Evolutionary conservation across 1,140 invertebrate species (phyloP).

Genomic region (Drosophila auraria): DNA sequence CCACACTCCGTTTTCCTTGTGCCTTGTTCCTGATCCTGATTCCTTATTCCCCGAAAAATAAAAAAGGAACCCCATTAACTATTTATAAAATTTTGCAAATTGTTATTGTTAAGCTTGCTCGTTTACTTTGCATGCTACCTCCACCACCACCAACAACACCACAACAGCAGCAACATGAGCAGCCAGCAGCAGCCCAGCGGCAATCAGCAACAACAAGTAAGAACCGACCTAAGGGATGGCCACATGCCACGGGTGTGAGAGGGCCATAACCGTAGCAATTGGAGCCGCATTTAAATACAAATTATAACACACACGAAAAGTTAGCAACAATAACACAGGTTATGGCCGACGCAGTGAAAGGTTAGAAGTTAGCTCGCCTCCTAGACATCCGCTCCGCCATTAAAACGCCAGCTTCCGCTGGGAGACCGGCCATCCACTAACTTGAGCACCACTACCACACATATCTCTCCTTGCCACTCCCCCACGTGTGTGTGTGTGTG

Average conservation of each 20-base stretch:
- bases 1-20: background rate
- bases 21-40: too few species aligned
- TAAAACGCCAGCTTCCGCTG: slow-evolving; percentile 62
- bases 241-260: slow-evolving; percentile 1
- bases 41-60: slow-evolving; percentile 14
- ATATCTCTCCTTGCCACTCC: slow-evolving; percentile 7
- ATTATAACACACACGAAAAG: slow-evolving; percentile 67
- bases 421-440: slow-evolving; percentile 18
- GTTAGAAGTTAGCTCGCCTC: slow-evolving; percentile 3
- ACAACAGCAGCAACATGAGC: slow-evolving; percentile 54
- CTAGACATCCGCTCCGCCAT: slow-evolving; percentile 49
- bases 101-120: slow-evolving; percentile 80
- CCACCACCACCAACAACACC: slow-evolving; percentile 46
- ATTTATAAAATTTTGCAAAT: slow-evolving; percentile 81
- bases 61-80: slow-evolving; percentile 64
- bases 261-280: slow-evolving; percentile 29
- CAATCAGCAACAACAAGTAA: slow-evolving; percentile 51
- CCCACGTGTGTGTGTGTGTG: slow-evolving; percentile 5
- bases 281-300: slow-evolving; percentile 76
- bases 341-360: slow-evolving; percentile 39
- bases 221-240: slow-evolving; percentile 43
- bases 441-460: slow-evolving; percentile 26
- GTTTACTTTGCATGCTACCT: slow-evolving; percentile 78
- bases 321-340: slow-evolving; percentile 54
- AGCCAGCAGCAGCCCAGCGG: slow-evolving; percentile 49